Percentiles rank a stretch among this genome's conserved stretches.
Conservation (phyloP, 2,797 vertebrate species). For the Liparis tanakae region DNA sequence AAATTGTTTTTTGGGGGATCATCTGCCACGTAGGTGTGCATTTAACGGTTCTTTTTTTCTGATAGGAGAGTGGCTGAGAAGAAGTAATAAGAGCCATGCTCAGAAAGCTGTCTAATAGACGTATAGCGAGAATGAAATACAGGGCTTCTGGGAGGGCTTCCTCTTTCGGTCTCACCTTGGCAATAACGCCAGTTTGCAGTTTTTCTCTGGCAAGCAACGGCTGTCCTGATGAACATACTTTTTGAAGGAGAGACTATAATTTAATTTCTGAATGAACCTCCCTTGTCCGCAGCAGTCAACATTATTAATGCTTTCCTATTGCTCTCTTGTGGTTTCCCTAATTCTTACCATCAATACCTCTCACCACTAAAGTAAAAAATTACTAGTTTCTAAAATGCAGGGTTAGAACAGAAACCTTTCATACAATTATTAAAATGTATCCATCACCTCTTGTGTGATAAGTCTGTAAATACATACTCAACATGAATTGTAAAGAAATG, state of each 20-base stretch:
- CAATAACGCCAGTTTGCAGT: constrained; percentile 27
- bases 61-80: constrained; percentile 17
- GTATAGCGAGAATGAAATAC: constrained; percentile 6
- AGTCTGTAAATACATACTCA: constrained; percentile 2
- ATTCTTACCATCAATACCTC: constrained; percentile 8
- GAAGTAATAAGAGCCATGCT: constrained; percentile 18
- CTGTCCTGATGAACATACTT: constrained; percentile 26
- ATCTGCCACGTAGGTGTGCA: constrained; percentile 56
- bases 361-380: neutral
- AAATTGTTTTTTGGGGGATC: constrained; percentile 58
- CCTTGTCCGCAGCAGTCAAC: neutral
- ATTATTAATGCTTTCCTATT: constrained; percentile 35
- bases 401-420: neutral
- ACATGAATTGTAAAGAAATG: constrained; percentile 16
- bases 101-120: constrained; percentile 10
- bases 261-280: constrained; percentile 19
- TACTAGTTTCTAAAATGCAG: neutral
- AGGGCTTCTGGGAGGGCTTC: neutral
- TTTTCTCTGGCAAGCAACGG: constrained; percentile 35
- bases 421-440: neutral
- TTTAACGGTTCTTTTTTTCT: constrained; percentile 60
- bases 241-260: constrained; percentile 24
- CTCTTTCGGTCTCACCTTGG: constrained; percentile 42
- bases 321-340: constrained; percentile 54
- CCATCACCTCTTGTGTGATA: neutral